These are phyloP conservation scores for Vicugna pacos DNA, from an alignment of 2,113 vertebrate species.

Conservation along the genomic window DNA sequence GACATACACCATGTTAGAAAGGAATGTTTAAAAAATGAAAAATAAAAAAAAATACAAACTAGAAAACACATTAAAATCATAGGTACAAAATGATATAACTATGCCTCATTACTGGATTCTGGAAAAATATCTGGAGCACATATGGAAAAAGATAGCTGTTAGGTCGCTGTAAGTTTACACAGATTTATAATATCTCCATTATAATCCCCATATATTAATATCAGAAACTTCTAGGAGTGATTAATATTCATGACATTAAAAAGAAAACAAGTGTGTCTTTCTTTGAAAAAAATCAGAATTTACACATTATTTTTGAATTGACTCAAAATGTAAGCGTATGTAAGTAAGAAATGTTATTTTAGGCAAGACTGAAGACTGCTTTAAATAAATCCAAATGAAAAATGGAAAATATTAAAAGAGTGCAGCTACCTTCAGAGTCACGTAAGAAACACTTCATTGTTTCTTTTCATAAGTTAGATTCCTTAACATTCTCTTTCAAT, in stretches of 20 bases:
- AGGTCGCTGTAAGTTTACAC: constrained; percentile 46
- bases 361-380: constrained; percentile 56
- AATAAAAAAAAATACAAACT: constrained; percentile 26
- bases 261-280: constrained; percentile 66
- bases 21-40: constrained; percentile 48
- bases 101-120: constrained; percentile 41
- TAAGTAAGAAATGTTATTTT: constrained; percentile 71
- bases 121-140: constrained; percentile 63
- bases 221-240: constrained; percentile 39
- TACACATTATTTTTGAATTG: constrained; percentile 58
- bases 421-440: neutral
- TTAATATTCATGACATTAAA: constrained; percentile 71
- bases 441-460: neutral
- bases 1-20: constrained; percentile 57
- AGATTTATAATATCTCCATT: constrained; percentile 68
- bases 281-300: constrained; percentile 70
- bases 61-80: constrained; percentile 58
- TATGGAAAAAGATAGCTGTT: constrained; percentile 64
- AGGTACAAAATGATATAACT: constrained; percentile 49
- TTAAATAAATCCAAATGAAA: constrained; percentile 69
- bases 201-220: constrained; percentile 51
- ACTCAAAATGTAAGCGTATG: constrained; percentile 37
- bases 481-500: neutral
- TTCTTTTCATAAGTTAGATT: constrained; percentile 45
- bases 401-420: constrained; percentile 58